Base-by-base conservation (phyloP, 1,140 invertebrate species). In the Lepidostoma basale region DNA sequence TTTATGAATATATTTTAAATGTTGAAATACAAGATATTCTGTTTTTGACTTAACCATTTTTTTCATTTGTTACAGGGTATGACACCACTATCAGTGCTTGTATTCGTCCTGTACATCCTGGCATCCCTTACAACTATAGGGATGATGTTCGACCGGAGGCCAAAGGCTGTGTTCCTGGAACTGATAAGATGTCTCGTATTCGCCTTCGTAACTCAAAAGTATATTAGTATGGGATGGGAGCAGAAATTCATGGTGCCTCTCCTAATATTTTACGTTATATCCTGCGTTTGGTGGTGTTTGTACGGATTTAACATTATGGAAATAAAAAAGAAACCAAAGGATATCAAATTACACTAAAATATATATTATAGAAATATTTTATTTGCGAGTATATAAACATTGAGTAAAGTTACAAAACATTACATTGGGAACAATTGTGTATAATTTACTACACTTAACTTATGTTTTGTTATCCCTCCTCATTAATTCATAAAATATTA, bases 101-200 rank as follows among this genome's bases (percentile, higher is more conserved):
- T 79, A 16, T 85, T 86, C 74, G 83, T 89, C 0, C 59, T 83
- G 20, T 90, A 90, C 77, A 87, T 91, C 44, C 79, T 91, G 9
- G 82, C 85, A 1, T 88, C 88, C 0, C 74, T 92, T 6, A 89
- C 86, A 1, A 81, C 86, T 2, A 90, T 92, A 39, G 90, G 91
- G 16, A 83, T 91, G 81, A 72, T 91, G 9, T 88, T 91, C 69
- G 89, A 91, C 45, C 83, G 85, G 52, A 80, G 80, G 12, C 77
- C 81, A 10, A 79, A 84, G 47, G 84, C 84, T 1, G 76, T 80
- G 0, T 49, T 85, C 1, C 71, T 87, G 8, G 88, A 90, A 76
- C 76, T 87, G 0, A 28, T 82, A 0, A 79, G 88, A 0, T 89
- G 88, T 69, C 76, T 83, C 5, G 74, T 80, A 0, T 75, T 87